Evolutionary conservation across 2,888 invertebrate genomes (phyloP).

Genomic region (Scaptomyza parva): DNA sequence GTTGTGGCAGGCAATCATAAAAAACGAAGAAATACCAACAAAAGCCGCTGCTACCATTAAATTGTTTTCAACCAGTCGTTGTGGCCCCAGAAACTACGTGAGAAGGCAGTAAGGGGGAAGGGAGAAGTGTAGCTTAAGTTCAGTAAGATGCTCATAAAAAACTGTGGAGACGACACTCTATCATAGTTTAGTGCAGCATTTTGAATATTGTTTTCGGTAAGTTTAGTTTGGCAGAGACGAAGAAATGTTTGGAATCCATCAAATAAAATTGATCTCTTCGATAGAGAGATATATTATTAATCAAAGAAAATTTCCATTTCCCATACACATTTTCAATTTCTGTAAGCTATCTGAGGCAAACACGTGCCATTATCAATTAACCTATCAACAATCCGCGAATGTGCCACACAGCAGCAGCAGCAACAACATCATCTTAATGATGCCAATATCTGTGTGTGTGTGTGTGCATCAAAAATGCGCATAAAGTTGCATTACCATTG

Average conservation of each 20-base stretch:
- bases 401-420: constrained; percentile 17
- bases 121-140: constrained; percentile 17
- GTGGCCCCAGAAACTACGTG: not conserved
- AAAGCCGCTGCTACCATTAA: constrained; percentile 55
- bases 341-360: constrained; percentile 5
- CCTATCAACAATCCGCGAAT: constrained; percentile 42
- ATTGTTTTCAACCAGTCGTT: constrained; percentile 31
- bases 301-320: no score
- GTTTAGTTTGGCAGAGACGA: constrained; percentile 1
- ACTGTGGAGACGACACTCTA: constrained; percentile 27
- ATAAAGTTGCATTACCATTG: constrained; percentile 69
- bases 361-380: constrained; percentile 38
- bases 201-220: not conserved
- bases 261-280: not conserved
- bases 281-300: no score
- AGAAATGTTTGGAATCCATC: not conserved
- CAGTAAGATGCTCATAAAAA: constrained; percentile 31
- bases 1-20: constrained; percentile 81
- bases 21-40: constrained; percentile 73
- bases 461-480: constrained; percentile 45
- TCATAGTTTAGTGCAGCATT: constrained; percentile 14
- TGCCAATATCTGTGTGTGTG: no score
- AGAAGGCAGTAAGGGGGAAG: not conserved
- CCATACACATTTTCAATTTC: not conserved
- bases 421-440: constrained; percentile 26